phyloP scores from a whole-genome alignment of 2,888 invertebrate species.

The Yponomeuta cagnagella region DNA sequence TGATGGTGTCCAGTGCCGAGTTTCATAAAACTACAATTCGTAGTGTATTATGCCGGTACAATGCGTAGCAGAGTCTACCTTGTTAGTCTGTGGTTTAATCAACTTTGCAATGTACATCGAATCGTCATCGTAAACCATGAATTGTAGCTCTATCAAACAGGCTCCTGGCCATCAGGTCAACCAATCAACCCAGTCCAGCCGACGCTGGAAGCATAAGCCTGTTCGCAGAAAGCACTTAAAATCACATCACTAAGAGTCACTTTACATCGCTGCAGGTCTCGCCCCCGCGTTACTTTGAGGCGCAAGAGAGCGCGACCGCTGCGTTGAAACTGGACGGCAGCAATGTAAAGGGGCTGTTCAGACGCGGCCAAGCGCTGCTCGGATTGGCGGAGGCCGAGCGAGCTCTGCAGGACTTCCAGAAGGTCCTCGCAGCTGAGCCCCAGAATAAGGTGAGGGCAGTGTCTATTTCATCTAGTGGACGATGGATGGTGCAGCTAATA shows the following conservation, averaged over 20 bases:
- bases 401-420: constrained; percentile 86
- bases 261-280: constrained; percentile 40
- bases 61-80: too few relatives aligned
- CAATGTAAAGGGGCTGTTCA: constrained; percentile 93
- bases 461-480: background rate
- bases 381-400: constrained; percentile 84
- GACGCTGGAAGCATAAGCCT: background rate
- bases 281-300: constrained; percentile 80
- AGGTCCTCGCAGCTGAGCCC: constrained; percentile 85
- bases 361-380: constrained; percentile 88
- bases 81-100: too few relatives aligned
- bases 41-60: too few relatives aligned
- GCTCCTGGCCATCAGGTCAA: too few relatives aligned
- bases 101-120: too few relatives aligned
- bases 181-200: background rate
- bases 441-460: constrained; percentile 78
- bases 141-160: too few relatives aligned
- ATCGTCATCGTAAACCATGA: too few relatives aligned
- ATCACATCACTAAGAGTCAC: too few relatives aligned
- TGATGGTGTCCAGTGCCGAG: too few relatives aligned
- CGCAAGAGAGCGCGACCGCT: constrained; percentile 83
- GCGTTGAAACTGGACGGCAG: constrained; percentile 83
- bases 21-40: too few relatives aligned
- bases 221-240: background rate
- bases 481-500: too few relatives aligned